A percentile compares a stretch with the other conserved stretches of the same genome.
phyloP scores from a whole-genome alignment of 1,140 invertebrate genomes.

The Zaprionus camerounensis region DNA sequence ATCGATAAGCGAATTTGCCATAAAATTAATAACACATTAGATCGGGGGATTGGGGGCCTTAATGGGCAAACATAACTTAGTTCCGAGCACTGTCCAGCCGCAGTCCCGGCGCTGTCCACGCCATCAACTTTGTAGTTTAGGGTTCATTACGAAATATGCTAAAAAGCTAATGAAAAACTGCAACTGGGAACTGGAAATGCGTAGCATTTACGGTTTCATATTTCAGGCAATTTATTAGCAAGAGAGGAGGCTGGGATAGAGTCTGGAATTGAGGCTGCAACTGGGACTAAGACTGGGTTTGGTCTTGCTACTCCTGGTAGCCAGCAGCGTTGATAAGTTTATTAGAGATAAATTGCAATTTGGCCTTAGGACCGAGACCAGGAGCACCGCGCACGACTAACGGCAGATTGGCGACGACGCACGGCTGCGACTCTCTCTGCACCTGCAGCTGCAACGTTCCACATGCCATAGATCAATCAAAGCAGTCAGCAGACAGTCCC shows the following conservation, averaged over 20 bases:
- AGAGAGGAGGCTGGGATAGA: not conserved
- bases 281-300: not conserved
- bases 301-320: slow-evolving; percentile 43
- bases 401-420: slow-evolving; percentile 36
- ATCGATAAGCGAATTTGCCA: slow-evolving; percentile 72
- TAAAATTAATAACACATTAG: slow-evolving; percentile 83
- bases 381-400: slow-evolving; percentile 11
- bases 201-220: slow-evolving; percentile 76
- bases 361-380: slow-evolving; percentile 40
- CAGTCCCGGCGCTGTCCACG: not conserved
- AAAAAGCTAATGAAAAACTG: slow-evolving; percentile 78
- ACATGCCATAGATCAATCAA: slow-evolving; percentile 81
- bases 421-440: slow-evolving; percentile 48
- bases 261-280: slow-evolving; percentile 10
- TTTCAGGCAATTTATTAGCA: slow-evolving; percentile 74
- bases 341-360: slow-evolving; percentile 83
- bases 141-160: slow-evolving; percentile 59
- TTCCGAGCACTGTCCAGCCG: not conserved
- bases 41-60: slow-evolving; percentile 41
- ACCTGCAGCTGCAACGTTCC: slow-evolving; percentile 59
- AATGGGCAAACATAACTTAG: slow-evolving; percentile 70
- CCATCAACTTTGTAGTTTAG: slow-evolving; percentile 77
- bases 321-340: slow-evolving; percentile 79
- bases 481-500: slow-evolving; percentile 50
- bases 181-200: slow-evolving; percentile 22